Base-by-base conservation (phyloP, 2,797 vertebrate species). In the Brachyalestes nurse region DNA sequence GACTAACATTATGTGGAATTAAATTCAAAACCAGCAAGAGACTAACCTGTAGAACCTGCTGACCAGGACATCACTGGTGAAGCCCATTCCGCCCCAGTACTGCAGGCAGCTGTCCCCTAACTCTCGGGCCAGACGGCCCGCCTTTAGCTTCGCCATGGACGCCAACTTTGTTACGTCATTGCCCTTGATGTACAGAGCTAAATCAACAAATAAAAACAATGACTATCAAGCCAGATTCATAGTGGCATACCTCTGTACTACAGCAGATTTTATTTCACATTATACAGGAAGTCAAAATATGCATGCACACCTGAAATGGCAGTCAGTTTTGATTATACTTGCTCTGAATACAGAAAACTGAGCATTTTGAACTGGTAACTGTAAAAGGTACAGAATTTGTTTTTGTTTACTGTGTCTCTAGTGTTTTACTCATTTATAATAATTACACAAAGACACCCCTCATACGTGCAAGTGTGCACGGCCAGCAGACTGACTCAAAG, bases 31-130 rank as follows among this genome's bases (percentile, higher is more conserved):
- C 42, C 8, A n/a, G 47, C 25, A 9, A 19, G 3, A 57, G 53
- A 53, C 93, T 93, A 66, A 97, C 96, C 97, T 96, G 91, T 96
- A 97, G 82, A 96, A 87, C 88, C 95, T 93, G 92, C 95, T 98
- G 87, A 98, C 93, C 5, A 91, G 82, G 69, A 97, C 95, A 0
- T 96, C 95, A 19, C 84, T 96, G 85, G 95, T 97, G 91, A 93
- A 97, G 74, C 96, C 96, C 96, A 96, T 97, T 79, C 96, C 96
- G 85, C 96, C 97, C 96, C 97, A 97, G 80, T 91, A 98, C 92
- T 97, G 96, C 10, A 97, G 94, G 84, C 96, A 97, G 90, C 93
- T 92, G 72, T 97, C 96, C 0, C 90, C 79, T 66, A 97, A 5
- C 60, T 97, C 95, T 49, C 95, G 90, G 12, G 88, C 87, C 82